A percentile compares a stretch with the other conserved stretches of the same genome.
phyloP scores from a whole-genome alignment of 2,888 invertebrate genomes.

The Hipparchia sbordonii region DNA sequence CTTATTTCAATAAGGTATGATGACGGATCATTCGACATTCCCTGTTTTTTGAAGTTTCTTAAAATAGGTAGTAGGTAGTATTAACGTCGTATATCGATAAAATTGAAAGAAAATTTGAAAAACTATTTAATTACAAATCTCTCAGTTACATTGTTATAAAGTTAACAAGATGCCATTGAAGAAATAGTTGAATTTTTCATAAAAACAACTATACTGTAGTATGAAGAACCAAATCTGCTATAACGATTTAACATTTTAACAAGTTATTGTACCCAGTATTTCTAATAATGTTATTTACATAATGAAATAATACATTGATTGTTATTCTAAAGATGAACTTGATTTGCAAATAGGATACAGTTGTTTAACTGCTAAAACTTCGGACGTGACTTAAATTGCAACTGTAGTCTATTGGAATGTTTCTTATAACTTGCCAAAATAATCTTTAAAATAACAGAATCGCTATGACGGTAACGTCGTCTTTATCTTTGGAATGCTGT shows the following conservation, averaged over 20 bases:
- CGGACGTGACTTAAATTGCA: constrained; percentile 5
- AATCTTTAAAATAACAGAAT: background rate
- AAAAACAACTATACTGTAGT: too few relatives aligned
- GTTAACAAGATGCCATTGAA: too few relatives aligned
- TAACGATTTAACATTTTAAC: constrained; percentile 5
- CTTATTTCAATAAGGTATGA: too few relatives aligned
- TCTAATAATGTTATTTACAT: background rate
- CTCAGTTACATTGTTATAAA: too few relatives aligned
- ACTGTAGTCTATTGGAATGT: background rate
- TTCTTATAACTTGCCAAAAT: background rate
- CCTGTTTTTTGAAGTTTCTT: too few relatives aligned
- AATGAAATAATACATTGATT: constrained; percentile 7
- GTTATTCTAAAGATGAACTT: constrained; percentile 20
- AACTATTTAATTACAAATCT: too few relatives aligned
- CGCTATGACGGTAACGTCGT: background rate
- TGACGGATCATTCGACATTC: too few relatives aligned
- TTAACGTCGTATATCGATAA: too few relatives aligned
- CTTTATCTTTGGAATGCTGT: background rate
- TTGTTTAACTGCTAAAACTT: constrained; percentile 12
- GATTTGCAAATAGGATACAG: constrained; percentile 24
- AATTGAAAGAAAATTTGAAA: too few relatives aligned
- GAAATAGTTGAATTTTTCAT: too few relatives aligned
- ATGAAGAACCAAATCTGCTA: background rate
- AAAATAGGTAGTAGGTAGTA: too few relatives aligned
- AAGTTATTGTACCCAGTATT: background rate